Conservation (phyloP, 2,888 invertebrate genomes). For the Noctua comes region DNA sequence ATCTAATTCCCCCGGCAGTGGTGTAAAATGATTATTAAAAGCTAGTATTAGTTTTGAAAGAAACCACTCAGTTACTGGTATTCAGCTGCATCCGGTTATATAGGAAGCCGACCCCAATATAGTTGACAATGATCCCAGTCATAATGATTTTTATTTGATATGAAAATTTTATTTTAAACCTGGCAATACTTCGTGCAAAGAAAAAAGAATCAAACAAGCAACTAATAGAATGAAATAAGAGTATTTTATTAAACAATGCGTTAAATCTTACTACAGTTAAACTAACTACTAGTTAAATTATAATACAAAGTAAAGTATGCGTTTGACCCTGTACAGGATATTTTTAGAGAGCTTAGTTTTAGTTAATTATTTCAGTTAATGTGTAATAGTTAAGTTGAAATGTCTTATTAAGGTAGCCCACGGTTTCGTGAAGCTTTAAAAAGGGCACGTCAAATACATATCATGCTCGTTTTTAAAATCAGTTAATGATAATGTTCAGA, state of each 20-base stretch:
- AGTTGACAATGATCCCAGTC: background rate
- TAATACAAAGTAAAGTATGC: conserved; percentile 7
- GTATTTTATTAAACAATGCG: conserved; percentile 59
- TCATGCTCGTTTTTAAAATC: background rate
- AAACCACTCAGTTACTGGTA: background rate
- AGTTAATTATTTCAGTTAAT: background rate
- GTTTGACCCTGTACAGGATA: background rate
- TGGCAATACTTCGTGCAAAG: conserved; percentile 48
- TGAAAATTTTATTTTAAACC: conserved; percentile 23
- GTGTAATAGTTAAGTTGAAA: background rate
- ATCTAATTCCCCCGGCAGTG: background rate
- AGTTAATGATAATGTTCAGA: background rate
- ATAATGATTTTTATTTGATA: background rate
- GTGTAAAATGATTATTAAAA: background rate
- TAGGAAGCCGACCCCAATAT: background rate
- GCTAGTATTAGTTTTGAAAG: background rate
- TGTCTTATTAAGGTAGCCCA: background rate
- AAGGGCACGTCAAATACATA: background rate
- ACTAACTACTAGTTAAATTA: conserved; percentile 26
- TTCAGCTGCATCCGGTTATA: background rate
- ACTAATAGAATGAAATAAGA: conserved; percentile 43
- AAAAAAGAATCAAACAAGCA: conserved; percentile 46
- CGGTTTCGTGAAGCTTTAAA: conserved; percentile 1
- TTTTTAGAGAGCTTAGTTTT: conserved; percentile 23
- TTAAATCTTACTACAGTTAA: conserved; percentile 26